Base-by-base conservation (phyloP, 2,888 invertebrate genomes). In the Pristionchus japonicus region DNA sequence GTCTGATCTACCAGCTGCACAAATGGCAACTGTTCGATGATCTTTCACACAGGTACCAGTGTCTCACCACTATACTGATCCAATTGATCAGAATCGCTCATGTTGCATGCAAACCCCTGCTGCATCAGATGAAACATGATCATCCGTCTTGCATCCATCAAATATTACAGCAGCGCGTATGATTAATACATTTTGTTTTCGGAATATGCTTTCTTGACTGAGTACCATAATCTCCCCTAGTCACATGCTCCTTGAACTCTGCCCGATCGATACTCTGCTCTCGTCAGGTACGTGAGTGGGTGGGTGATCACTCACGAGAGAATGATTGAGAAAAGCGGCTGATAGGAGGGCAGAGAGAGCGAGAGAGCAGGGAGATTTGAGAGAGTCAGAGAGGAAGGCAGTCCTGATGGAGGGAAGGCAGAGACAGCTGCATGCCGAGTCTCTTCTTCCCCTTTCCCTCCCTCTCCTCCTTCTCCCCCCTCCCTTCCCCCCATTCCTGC, bases 311-410 rank as follows among this genome's bases (percentile, higher is more conserved):
- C 52, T 52, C 52, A 52, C 52, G 49, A 52, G 77, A 49, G 82
- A 83, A n/a, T 43, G 88, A 47, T 37, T 82, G 67, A 67, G 67
- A 86, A 86, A 86, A 70, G 70, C 86, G 86, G 34, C 86, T 86
- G 86, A 86, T 86, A 86, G 37, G 84, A 34, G n/a, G n/a, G 3
- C 20, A n/a, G 47, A 49, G 70, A 47, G 49, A n/a, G 40, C 40
- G 47, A 70, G 86, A 67, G 47, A 70, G 49, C 43, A 70, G 0
- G 80, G 1, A 17, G 61, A 61, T 37, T 2, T 1, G 52, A 86
- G 49, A 74, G 86, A 43, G 64, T 37, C 64, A 47, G 85, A 64
- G 61, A 85, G 31, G 40, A 34, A 43, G 67, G 31, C 7, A 64
- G 67, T n/a, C n/a, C n/a, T n/a, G 43, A 40, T 20, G 43, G 86